Evolutionary conservation across 2,888 invertebrate species (phyloP), one percentile per base, ranked within the genome.

Genomic region (Dorcus parallelipipedus): DNA sequence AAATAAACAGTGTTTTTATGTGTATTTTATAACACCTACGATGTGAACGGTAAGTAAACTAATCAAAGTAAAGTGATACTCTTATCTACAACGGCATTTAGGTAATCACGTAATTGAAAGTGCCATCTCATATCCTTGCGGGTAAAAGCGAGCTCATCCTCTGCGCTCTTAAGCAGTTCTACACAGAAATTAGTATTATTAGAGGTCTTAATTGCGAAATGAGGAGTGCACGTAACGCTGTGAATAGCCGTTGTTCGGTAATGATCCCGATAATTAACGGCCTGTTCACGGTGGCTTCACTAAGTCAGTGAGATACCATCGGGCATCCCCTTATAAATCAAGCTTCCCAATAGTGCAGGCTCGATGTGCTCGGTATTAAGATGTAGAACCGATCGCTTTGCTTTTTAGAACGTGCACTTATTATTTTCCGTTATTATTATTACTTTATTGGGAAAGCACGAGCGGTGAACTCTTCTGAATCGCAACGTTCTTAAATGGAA

Each of bases 281-380:
- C 51, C 52, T 59, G 58, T 59, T 62, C 59, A 62, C 62, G 62
- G 62, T 62, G 62, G 62, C 62, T 62, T 54, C 62, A 57, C 59
- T 62, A 62, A 62, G 58, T 62, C 59, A 62, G 38, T 45, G 45
- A 52, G 62, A 62, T 62, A 58, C 55, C 52, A 62, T 62, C 62
- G 57, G 52, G 53, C 53, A 47, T 57, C 57, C 57, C 57, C 59
- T 56, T 54, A 62, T 62, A 62, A 62, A 62, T 62, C 62, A 54
- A 54, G 14, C 54, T 54, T 41, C 43, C 52, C 52, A 55, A 40
- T 42, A 52, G 53, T 54, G 38, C 45, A 52, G 47, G 50, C 45
- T 23, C 20, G 20, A 20, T 20, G 20, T 39, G 58, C 45, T 48
- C 58, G 41, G 26, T 33, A 33, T 33, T 33, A 7, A 33, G 26